A percentile compares a stretch with the other conserved stretches of the same genome.
Conservation (phyloP, 2,888 invertebrate genomes). For the Amblyteles armatorius region DNA sequence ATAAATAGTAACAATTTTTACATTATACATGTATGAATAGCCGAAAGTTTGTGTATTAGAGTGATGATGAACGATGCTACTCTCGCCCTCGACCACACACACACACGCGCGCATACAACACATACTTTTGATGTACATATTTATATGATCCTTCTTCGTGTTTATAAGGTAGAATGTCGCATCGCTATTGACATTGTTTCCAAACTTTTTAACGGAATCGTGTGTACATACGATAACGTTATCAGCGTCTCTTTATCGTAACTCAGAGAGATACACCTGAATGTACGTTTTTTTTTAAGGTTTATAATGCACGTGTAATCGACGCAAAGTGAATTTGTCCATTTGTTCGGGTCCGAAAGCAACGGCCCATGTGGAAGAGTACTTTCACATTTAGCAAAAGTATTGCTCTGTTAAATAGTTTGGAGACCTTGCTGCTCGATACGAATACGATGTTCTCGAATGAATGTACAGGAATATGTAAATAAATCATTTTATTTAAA, state of each 20-base stretch:
- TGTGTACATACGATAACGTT: slow-evolving; percentile 47
- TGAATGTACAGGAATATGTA: slow-evolving; percentile 70
- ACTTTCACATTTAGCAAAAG: neutral
- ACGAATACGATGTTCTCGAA: slow-evolving; percentile 61
- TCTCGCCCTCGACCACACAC: slow-evolving; percentile 17
- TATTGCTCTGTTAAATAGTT: slow-evolving; percentile 31
- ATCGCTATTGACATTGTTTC: slow-evolving; percentile 75
- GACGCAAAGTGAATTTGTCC: neutral
- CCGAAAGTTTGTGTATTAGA: slow-evolving; percentile 62
- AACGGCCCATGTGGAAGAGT: no score
- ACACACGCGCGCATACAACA: slow-evolving; percentile 33
- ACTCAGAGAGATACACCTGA: neutral
- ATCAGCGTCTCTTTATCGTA: neutral
- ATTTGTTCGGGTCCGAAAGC: neutral
- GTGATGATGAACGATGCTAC: slow-evolving; percentile 12
- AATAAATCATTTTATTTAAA: slow-evolving; percentile 74
- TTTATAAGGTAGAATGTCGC: slow-evolving; percentile 72
- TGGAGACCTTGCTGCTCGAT: slow-evolving; percentile 9
- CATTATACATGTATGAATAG: slow-evolving; percentile 61
- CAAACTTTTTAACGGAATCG: slow-evolving; percentile 80
- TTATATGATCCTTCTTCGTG: slow-evolving; percentile 66
- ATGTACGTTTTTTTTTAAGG: neutral
- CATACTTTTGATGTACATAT: slow-evolving; percentile 74
- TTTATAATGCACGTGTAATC: neutral
- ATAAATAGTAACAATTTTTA: slow-evolving; percentile 69